phyloP scores from a whole-genome alignment of 2,113 vertebrate species.

The Damaliscus lunatus region DNA sequence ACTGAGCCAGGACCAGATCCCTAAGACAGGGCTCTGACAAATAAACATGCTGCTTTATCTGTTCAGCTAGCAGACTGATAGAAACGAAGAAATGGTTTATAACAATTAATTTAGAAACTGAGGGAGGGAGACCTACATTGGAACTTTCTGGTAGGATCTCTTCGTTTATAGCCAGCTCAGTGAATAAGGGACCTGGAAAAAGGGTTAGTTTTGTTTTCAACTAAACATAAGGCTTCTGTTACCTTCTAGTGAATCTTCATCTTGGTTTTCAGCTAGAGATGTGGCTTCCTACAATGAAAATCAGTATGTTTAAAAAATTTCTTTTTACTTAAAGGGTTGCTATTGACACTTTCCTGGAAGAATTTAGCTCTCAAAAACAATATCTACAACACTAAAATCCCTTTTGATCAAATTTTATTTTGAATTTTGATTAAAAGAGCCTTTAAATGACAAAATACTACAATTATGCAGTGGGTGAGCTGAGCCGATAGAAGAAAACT shows the following conservation, averaged over 20 bases:
- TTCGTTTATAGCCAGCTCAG: background rate
- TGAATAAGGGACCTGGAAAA: background rate
- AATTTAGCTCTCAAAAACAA: background rate
- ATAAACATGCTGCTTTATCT: background rate
- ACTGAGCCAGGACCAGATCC: background rate
- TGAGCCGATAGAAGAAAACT: background rate
- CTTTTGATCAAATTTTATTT: background rate
- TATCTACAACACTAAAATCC: background rate
- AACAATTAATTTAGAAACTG: background rate
- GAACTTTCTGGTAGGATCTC: background rate
- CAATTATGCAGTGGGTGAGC: background rate
- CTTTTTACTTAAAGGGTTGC: background rate
- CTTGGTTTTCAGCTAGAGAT: background rate
- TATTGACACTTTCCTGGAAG: background rate
- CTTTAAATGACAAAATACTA: background rate
- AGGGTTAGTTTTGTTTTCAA: background rate
- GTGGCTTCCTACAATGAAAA: slow-evolving; percentile 33
- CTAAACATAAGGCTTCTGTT: background rate
- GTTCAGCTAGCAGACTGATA: background rate
- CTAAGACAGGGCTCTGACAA: background rate
- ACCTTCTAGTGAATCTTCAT: slow-evolving; percentile 51
- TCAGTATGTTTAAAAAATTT: background rate
- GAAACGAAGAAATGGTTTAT: background rate
- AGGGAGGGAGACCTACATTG: background rate
- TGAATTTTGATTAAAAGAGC: background rate